Percentiles rank a stretch among this genome's conserved stretches.
Conservation (phyloP, 2,797 vertebrate species). For the Carapus acus region DNA sequence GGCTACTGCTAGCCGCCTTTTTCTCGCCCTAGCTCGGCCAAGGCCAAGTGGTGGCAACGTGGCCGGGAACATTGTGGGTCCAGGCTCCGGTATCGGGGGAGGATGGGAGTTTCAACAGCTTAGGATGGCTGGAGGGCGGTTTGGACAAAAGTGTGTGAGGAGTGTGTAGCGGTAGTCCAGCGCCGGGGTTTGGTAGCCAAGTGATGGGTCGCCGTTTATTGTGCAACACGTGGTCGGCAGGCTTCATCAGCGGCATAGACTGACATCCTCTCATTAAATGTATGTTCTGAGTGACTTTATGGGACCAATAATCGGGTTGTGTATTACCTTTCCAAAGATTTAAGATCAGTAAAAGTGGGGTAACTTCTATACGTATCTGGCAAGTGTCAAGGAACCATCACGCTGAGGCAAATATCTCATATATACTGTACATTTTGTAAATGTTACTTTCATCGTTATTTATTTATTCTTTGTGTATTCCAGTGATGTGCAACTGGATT, state of each 20-base stretch:
- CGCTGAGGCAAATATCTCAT: too few relatives aligned
- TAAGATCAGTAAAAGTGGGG: background rate
- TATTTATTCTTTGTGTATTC: too few relatives aligned
- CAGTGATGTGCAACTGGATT: too few relatives aligned
- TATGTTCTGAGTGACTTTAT: background rate
- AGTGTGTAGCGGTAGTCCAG: background rate
- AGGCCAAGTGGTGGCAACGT: background rate
- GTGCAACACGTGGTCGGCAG: conserved; percentile 69
- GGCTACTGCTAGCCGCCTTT: conserved; percentile 44
- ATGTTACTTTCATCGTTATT: too few relatives aligned
- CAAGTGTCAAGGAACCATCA: too few relatives aligned
- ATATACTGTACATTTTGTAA: too few relatives aligned
- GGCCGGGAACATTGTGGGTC: background rate
- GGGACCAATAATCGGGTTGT: too few relatives aligned
- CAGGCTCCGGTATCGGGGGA: background rate
- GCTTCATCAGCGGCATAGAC: conserved; percentile 22
- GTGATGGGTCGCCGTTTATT: conserved; percentile 28
- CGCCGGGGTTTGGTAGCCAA: conserved; percentile 7
- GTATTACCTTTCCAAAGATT: background rate
- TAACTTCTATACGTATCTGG: background rate
- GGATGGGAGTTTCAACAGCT: conserved; percentile 9
- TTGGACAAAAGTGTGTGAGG: background rate
- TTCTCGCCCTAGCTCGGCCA: too few relatives aligned
- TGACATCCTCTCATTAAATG: conserved; percentile 5
- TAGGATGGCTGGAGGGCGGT: background rate